These are phyloP conservation scores for Aporophyla lueneburgensis DNA, from an alignment of 2,888 invertebrate species.

Conservation along the genomic window DNA sequence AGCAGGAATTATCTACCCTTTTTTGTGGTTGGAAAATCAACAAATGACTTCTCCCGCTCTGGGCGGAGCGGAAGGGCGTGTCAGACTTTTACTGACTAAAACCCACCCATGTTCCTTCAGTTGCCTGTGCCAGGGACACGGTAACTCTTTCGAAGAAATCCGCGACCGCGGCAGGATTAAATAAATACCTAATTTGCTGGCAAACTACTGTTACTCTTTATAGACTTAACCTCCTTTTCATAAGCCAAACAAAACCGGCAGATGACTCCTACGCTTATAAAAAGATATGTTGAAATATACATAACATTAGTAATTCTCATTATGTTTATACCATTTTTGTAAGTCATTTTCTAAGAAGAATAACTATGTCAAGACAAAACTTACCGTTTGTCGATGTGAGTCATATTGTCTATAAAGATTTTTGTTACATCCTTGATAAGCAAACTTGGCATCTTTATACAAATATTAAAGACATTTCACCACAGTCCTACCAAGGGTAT, in stretches of 20 bases:
- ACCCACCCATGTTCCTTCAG: too few species aligned
- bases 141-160: too few species aligned
- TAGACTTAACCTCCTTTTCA: constrained; percentile 26
- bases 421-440: neutral
- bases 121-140: too few species aligned
- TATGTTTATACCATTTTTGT: constrained; percentile 3
- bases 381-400: neutral
- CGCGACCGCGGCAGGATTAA: too few species aligned
- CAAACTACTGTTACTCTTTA: neutral
- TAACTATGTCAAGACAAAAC: constrained; percentile 11
- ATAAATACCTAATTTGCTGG: too few species aligned
- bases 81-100: too few species aligned
- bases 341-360: constrained; percentile 28
- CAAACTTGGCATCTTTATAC: neutral
- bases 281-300: constrained; percentile 7
- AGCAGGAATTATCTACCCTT: too few species aligned
- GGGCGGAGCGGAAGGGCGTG: too few species aligned
- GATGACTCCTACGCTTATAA: constrained; percentile 22
- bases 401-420: neutral
- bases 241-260: neutral
- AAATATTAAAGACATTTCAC: neutral
- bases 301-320: constrained; percentile 13
- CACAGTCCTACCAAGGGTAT: neutral
- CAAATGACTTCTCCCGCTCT: too few species aligned
- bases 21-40: too few species aligned